Conservation (phyloP, 1,140 invertebrate genomes). For the Thaumatotibia leucotreta region DNA sequence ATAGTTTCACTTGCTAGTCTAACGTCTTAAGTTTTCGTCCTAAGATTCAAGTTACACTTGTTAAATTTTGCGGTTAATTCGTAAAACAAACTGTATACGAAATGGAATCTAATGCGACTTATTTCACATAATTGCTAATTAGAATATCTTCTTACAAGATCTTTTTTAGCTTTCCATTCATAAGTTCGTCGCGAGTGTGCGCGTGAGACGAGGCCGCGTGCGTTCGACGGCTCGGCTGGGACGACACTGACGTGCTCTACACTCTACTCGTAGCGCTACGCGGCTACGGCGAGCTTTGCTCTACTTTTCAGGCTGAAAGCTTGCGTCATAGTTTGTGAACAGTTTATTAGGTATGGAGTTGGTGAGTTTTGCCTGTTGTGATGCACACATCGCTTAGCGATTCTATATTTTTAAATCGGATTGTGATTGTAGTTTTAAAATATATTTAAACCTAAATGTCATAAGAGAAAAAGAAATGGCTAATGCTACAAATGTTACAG, state of each 20-base stretch:
- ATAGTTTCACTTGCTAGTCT: too few relatives aligned
- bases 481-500: too few relatives aligned
- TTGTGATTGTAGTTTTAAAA: too few relatives aligned
- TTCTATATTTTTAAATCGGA: too few relatives aligned
- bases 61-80: too few relatives aligned
- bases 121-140: not conserved
- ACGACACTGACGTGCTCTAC: constrained; percentile 35
- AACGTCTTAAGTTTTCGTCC: too few relatives aligned
- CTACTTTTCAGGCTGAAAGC: constrained; percentile 5
- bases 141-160: not conserved
- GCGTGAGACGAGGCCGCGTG: constrained; percentile 28
- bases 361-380: too few relatives aligned
- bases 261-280: not conserved
- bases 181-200: not conserved
- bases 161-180: not conserved
- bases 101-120: not conserved
- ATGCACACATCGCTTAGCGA: too few relatives aligned
- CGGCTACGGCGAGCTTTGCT: not conserved
- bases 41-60: too few relatives aligned
- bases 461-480: too few relatives aligned
- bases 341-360: not conserved
- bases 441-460: too few relatives aligned
- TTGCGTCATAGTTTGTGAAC: not conserved
- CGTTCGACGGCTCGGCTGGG: constrained; percentile 34
- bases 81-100: not conserved